phyloP scores from a whole-genome alignment of 2,113 vertebrate genomes.

The Bubo scandiacus region DNA sequence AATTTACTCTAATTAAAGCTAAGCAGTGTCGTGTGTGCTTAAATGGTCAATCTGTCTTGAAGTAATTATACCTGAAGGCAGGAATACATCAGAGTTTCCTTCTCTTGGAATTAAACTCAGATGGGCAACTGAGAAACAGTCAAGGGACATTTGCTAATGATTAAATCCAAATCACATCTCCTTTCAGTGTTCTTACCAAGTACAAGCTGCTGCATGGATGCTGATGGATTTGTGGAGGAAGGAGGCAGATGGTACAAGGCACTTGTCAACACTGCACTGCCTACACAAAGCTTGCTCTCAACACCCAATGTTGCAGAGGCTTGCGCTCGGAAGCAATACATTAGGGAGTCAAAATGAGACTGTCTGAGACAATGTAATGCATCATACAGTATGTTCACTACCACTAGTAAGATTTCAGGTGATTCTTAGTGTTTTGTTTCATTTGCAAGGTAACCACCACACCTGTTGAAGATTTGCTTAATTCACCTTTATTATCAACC shows the following conservation, averaged over 20 bases:
- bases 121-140: constrained; percentile 71
- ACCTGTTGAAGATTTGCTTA: neutral
- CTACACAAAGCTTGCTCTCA: neutral
- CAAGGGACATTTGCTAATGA: constrained; percentile 76
- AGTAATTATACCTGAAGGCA: constrained; percentile 84
- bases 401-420: neutral
- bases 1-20: constrained; percentile 76
- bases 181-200: neutral
- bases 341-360: neutral
- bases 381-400: neutral
- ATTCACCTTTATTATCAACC: neutral
- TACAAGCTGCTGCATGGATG: constrained; percentile 27
- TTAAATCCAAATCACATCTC: constrained; percentile 71
- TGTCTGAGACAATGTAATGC: neutral
- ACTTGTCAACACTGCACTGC: neutral
- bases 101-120: constrained; percentile 80
- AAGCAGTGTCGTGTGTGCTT: constrained; percentile 78
- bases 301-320: neutral
- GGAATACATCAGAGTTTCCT: constrained; percentile 76
- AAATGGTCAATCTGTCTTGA: constrained; percentile 80
- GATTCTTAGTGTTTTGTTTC: neutral
- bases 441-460: neutral
- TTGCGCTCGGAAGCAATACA: neutral
- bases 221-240: constrained; percentile 42
- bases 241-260: constrained; percentile 39